Evolutionary conservation across 1,140 invertebrate species (phyloP).

Genomic region (Chrysoperla carnea): DNA sequence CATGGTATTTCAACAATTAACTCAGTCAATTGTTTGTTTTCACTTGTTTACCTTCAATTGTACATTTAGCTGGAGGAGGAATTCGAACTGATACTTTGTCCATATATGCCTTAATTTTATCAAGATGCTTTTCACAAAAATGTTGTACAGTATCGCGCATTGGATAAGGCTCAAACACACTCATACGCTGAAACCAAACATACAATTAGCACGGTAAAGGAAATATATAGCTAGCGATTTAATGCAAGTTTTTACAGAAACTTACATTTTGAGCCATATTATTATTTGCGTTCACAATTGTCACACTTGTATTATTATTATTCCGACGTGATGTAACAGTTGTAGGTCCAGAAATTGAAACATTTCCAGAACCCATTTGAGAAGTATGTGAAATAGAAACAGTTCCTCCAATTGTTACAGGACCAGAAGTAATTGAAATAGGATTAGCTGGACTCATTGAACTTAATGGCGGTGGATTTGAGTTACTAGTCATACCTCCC

Average conservation of each 20-base stretch:
- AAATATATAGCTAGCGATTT: too few species aligned
- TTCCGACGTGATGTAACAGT: slow-evolving; percentile 41
- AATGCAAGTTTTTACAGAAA: too few species aligned
- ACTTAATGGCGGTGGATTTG: slow-evolving; percentile 12
- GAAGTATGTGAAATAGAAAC: neutral
- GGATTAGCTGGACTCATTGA: slow-evolving; percentile 26
- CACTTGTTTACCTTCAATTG: slow-evolving; percentile 57
- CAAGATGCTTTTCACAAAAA: slow-evolving; percentile 85
- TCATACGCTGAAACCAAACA: slow-evolving; percentile 41
- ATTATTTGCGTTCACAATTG: slow-evolving; percentile 39
- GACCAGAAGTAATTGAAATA: slow-evolving; percentile 16
- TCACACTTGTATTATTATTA: slow-evolving; percentile 50
- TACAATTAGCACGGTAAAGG: too few species aligned
- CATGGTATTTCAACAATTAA: too few species aligned
- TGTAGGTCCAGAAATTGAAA: slow-evolving; percentile 33
- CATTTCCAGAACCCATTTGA: slow-evolving; percentile 14
- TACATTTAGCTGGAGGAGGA: slow-evolving; percentile 79
- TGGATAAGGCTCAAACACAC: slow-evolving; percentile 71
- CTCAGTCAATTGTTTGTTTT: too few species aligned
- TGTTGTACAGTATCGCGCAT: slow-evolving; percentile 83
- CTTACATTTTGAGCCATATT: slow-evolving; percentile 8
- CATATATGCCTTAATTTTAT: slow-evolving; percentile 83
- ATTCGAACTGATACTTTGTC: slow-evolving; percentile 65
- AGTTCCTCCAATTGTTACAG: slow-evolving; percentile 9
- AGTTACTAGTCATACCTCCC: neutral